These are phyloP conservation scores for Bryconaethiops microstoma DNA, from an alignment of 2,797 vertebrate species.

Conservation along the genomic window DNA sequence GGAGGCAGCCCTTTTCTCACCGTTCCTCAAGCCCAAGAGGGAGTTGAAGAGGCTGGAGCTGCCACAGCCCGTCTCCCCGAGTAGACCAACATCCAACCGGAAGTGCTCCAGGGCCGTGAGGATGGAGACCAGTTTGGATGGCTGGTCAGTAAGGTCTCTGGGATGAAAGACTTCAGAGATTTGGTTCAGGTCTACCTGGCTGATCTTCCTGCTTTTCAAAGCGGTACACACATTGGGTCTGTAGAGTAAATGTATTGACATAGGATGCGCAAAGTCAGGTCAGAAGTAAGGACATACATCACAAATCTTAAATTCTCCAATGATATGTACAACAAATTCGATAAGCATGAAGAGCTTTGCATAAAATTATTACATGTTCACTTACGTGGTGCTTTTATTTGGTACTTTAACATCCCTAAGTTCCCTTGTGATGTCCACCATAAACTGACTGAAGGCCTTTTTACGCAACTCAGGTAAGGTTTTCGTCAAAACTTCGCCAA, in stretches of 20 bases:
- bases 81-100: conserved; percentile 55
- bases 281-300: background rate
- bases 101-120: conserved; percentile 54
- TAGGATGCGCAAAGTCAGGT: background rate
- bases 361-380: background rate
- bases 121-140: conserved; percentile 52
- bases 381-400: conserved; percentile 46
- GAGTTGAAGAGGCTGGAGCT: conserved; percentile 60
- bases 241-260: conserved; percentile 8
- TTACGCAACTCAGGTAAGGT: conserved; percentile 49
- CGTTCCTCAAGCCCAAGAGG: conserved; percentile 44
- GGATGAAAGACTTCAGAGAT: conserved; percentile 45
- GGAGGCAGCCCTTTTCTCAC: conserved; percentile 37
- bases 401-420: conserved; percentile 32
- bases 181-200: conserved; percentile 42
- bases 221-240: conserved; percentile 36
- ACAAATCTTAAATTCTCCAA: background rate
- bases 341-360: background rate
- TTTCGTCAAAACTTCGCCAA: conserved; percentile 33
- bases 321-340: background rate
- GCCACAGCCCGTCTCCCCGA: conserved; percentile 58
- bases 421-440: conserved; percentile 51
- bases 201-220: conserved; percentile 50
- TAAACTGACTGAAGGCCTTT: conserved; percentile 56
- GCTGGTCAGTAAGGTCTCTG: conserved; percentile 52